These are phyloP conservation scores for Athene cunicularia DNA, from an alignment of 2,113 vertebrate species.

Conservation along the genomic window DNA sequence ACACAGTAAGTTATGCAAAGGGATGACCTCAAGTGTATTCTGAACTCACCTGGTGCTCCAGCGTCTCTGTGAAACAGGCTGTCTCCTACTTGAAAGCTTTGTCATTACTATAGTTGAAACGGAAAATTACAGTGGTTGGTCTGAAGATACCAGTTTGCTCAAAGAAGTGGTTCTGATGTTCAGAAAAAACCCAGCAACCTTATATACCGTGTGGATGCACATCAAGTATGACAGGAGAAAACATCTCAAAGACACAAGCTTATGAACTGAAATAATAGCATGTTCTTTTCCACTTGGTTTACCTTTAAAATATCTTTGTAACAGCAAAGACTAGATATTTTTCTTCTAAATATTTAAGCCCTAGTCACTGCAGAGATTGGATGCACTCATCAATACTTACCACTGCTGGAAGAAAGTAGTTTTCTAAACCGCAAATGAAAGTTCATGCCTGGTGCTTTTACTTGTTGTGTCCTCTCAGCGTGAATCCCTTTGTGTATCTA, in stretches of 20 bases:
- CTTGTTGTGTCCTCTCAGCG: neutral
- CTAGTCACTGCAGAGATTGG: neutral
- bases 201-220: accelerated
- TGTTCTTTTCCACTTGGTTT: neutral
- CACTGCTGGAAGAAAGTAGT: neutral
- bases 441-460: neutral
- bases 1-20: accelerated
- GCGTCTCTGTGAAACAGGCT: neutral
- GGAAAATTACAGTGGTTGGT: neutral
- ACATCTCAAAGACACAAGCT: neutral
- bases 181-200: neutral
- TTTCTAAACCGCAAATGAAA: neutral
- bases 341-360: neutral
- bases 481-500: neutral
- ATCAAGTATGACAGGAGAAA: neutral
- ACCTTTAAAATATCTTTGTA: neutral
- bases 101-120: neutral
- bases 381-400: neutral
- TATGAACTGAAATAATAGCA: neutral
- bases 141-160: neutral
- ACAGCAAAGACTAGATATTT: neutral
- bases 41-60: neutral
- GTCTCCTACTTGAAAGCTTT: neutral
- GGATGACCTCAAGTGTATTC: accelerated
- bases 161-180: neutral